Evolutionary conservation across 30 jellyfish, hydroid and myxozoan species (phyloP), one percentile per base, ranked within the genome.

Genomic region (Aurelia sp.): DNA sequence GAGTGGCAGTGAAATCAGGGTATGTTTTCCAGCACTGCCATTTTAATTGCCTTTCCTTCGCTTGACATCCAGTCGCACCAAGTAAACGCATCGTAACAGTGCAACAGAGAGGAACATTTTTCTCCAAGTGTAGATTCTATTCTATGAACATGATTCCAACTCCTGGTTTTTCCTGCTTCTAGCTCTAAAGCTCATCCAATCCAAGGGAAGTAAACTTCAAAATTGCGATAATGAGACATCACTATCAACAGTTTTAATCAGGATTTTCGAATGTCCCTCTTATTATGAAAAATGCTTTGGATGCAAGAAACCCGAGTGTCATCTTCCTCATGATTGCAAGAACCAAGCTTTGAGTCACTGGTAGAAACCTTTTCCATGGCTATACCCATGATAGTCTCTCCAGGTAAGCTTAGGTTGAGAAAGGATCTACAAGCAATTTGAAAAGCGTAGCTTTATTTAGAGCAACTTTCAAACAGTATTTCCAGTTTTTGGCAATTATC

Each of bases 161-260:
- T 52, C 0, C 22, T 16, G 21, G 18, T 58, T 70, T 73, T 76
- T 57, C 70, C n/a, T n/a, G n/a, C n/a, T n/a, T n/a, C n/a, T n/a
- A n/a, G n/a, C n/a, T 70, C 92, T 71, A 82, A 82, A 82, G 92
- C 78, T 70, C 92, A 23, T 82, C 71, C 66, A 58, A 64, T 13
- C 37, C 88, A 3, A 83, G n/a, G n/a, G n/a, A n/a, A n/a, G n/a
- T n/a, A n/a, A 52, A 84, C 66, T 64, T 66, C 53, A 76, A 74
- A 50, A 81, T 81, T n/a, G 82, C 82, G 22, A 67, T 64, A 15
- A 81, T 81, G 52, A 64, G 41, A 79, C 82, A 79, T 82, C 92
- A 27, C 78, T 68, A 27, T 80, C 90, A 12, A 80, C 90, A 0
- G 90, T 80, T 13, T 47, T 33, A n/a, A 67, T 80, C 13, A 70